phyloP scores from a whole-genome alignment of 2,797 vertebrate genomes.

The Smutsia temminckii region DNA sequence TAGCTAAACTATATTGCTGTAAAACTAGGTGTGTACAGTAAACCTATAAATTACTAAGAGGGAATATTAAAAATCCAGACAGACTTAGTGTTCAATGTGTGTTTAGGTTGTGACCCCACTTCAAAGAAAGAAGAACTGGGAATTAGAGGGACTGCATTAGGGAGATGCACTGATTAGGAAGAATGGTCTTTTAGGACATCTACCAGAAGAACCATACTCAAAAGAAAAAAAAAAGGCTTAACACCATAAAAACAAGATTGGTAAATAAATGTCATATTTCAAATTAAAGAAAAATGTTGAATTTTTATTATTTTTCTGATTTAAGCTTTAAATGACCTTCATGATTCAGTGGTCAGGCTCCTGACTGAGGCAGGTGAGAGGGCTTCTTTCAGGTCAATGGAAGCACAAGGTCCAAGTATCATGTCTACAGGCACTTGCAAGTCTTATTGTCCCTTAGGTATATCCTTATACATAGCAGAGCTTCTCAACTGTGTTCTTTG shows the following conservation, averaged over 20 bases:
- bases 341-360: not conserved
- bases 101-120: not conserved
- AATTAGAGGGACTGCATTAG: not conserved
- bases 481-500: conserved; percentile 21
- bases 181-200: not conserved
- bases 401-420: not conserved
- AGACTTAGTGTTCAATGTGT: not conserved
- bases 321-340: not conserved
- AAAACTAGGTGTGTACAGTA: not conserved
- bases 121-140: not conserved
- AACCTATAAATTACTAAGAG: not conserved
- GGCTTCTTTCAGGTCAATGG: not conserved
- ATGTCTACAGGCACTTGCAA: not conserved
- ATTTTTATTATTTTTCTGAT: not conserved
- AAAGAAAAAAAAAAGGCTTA: not conserved
- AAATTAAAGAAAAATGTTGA: not conserved
- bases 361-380: not conserved
- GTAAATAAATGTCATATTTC: not conserved
- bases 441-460: not conserved
- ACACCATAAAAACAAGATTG: not conserved
- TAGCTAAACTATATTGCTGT: not conserved
- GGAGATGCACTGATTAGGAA: not conserved
- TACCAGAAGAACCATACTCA: not conserved
- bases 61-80: not conserved
- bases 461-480: not conserved